Evolutionary conservation across 2,797 vertebrate genomes (phyloP).

Genomic region (Pelobates cultripes): DNA sequence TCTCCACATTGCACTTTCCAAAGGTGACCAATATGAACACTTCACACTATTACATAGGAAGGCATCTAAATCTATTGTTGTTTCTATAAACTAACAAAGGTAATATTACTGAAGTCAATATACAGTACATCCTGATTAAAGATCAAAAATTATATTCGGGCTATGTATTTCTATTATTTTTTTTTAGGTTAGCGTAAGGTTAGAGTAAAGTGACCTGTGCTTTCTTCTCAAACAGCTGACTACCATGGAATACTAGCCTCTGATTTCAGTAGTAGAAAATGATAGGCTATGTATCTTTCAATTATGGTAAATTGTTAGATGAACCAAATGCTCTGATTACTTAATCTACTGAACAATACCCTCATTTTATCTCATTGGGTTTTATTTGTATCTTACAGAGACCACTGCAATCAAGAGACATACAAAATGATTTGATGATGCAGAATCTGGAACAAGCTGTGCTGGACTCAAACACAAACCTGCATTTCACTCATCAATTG

Average conservation of each 20-base stretch:
- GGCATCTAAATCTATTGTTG: too few relatives aligned
- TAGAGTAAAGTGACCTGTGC: slow-evolving; percentile 1
- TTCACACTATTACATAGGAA: too few relatives aligned
- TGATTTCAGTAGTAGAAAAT: slow-evolving; percentile 43
- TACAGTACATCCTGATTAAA: too few relatives aligned
- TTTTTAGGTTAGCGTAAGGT: not conserved
- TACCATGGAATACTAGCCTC: not conserved
- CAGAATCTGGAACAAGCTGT: not conserved
- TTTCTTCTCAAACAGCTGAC: slow-evolving; percentile 23
- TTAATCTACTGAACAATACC: slow-evolving; percentile 33
- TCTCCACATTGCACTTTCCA: too few relatives aligned
- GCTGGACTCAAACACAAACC: not conserved
- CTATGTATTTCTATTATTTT: slow-evolving; percentile 2
- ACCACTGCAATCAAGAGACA: slow-evolving; percentile 22
- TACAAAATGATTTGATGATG: slow-evolving; percentile 1
- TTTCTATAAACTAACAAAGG: too few relatives aligned
- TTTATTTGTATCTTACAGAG: slow-evolving; percentile 1
- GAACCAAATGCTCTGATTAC: slow-evolving; percentile 47
- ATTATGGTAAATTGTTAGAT: slow-evolving; percentile 41
- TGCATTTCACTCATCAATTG: too few relatives aligned
- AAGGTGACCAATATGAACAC: too few relatives aligned
- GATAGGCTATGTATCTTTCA: slow-evolving; percentile 35
- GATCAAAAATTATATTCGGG: too few relatives aligned
- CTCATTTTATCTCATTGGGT: slow-evolving; percentile 36
- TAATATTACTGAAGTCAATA: too few relatives aligned